phyloP scores from a whole-genome alignment of 2,113 vertebrate species.

The Colaptes auratus region DNA sequence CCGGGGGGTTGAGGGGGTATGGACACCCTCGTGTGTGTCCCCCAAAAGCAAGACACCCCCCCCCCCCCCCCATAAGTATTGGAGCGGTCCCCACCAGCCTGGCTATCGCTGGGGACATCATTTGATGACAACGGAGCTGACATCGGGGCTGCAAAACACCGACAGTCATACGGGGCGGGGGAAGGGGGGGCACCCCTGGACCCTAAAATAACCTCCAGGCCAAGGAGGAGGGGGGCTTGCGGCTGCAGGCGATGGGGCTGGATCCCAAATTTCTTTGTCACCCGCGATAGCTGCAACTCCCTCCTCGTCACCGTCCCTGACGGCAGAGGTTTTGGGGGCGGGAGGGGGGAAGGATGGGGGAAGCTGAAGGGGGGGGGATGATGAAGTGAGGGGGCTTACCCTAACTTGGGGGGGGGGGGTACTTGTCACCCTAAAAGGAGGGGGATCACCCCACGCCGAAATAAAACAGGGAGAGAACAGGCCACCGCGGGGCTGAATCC shows the following conservation, averaged over 20 bases:
- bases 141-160: background rate
- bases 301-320: background rate
- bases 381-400: background rate
- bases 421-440: no score
- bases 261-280: background rate
- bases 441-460: background rate
- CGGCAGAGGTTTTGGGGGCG: background rate
- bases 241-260: background rate
- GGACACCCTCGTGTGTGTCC: no score
- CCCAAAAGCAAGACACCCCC: background rate
- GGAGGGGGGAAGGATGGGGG: background rate
- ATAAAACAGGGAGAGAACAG: background rate
- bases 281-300: no score
- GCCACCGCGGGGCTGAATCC: background rate
- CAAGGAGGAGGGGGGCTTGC: background rate
- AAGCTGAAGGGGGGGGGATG: background rate
- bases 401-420: background rate
- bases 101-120: background rate
- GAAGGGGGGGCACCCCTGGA: background rate
- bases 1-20: background rate
- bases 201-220: background rate
- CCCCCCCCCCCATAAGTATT: rapidly evolving
- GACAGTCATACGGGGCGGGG: no score
- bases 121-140: background rate
- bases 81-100: background rate